Evolutionary conservation across 2,113 vertebrate genomes (phyloP).

Genomic region (Actinemys pallida): DNA sequence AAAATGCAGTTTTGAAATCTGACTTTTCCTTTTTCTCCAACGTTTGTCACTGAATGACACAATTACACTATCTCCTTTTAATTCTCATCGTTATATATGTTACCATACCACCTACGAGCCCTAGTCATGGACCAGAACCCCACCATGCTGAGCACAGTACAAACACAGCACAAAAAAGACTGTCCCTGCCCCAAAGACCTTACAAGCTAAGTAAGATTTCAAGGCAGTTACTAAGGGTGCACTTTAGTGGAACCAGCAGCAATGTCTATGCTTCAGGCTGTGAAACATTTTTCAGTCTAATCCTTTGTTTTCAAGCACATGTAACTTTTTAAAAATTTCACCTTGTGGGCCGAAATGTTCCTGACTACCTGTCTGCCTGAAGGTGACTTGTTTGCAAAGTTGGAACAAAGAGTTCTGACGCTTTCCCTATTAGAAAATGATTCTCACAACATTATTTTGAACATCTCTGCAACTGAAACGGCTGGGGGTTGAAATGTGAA

Average conservation of each 20-base stretch:
- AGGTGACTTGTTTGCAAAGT: background rate
- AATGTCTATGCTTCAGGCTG: background rate
- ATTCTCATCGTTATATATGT: background rate
- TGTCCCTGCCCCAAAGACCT: background rate
- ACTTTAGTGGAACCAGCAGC: background rate
- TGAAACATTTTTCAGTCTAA: background rate
- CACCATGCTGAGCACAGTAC: background rate
- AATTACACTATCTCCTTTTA: background rate
- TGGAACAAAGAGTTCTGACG: background rate
- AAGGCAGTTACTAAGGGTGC: background rate
- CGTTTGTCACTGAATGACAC: background rate
- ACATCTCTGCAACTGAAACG: background rate
- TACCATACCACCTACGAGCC: background rate
- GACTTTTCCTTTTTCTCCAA: background rate
- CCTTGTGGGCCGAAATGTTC: background rate
- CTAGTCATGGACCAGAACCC: background rate
- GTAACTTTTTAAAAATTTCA: background rate
- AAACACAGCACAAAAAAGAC: background rate
- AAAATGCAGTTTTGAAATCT: background rate
- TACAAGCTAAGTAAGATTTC: background rate
- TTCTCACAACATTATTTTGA: background rate
- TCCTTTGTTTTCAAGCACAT: background rate
- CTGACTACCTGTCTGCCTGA: background rate
- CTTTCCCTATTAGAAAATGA: background rate
- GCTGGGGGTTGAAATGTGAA: background rate